phyloP scores from a whole-genome alignment of 1,140 invertebrate genomes.

The Penaeus indicus region DNA sequence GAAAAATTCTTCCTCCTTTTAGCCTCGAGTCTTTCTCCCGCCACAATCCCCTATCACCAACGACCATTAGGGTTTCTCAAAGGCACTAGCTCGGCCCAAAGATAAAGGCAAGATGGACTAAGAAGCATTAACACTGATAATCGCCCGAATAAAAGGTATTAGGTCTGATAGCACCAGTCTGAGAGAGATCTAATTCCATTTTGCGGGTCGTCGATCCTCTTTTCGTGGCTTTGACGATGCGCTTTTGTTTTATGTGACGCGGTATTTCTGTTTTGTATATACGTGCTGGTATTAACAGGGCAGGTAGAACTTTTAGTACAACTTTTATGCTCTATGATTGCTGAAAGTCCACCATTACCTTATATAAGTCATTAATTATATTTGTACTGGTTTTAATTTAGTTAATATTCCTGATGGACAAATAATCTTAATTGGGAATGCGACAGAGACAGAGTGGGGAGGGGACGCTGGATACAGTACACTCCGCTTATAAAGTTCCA shows the following conservation, averaged over 20 bases:
- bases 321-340: too few relatives aligned
- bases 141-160: conserved; percentile 64
- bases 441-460: conserved; percentile 17
- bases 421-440: conserved; percentile 52
- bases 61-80: conserved; percentile 52
- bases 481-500: conserved; percentile 14
- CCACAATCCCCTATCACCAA: conserved; percentile 57
- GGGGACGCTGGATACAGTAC: conserved; percentile 15
- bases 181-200: conserved; percentile 62
- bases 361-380: conserved; percentile 36
- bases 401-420: conserved; percentile 46
- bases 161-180: conserved; percentile 56
- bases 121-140: conserved; percentile 65
- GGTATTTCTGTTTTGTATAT: conserved; percentile 20
- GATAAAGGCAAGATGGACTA: conserved; percentile 62
- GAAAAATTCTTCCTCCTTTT: too few relatives aligned
- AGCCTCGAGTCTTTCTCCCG: not conserved
- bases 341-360: not conserved
- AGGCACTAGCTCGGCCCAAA: conserved; percentile 43
- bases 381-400: conserved; percentile 36
- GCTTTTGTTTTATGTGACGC: conserved; percentile 46
- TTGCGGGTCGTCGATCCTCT: conserved; percentile 61
- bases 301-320: too few relatives aligned
- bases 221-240: conserved; percentile 53
- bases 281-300: not conserved